These are phyloP conservation scores for Oreocharis arfaki DNA, from an alignment of 2,113 vertebrate genomes.

Conservation along the genomic window DNA sequence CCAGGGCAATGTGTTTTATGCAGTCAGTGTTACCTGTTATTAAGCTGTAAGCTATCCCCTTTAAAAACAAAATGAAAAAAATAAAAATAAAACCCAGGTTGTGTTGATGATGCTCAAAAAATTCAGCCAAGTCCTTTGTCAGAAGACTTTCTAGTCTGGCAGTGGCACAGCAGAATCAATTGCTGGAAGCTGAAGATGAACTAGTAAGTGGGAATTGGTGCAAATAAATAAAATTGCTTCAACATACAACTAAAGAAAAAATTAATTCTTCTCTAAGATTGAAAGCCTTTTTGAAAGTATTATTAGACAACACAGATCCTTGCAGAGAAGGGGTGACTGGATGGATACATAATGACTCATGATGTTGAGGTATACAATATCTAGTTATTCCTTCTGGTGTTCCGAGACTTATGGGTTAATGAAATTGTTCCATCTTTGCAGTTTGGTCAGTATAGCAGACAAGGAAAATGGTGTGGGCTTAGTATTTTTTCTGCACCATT, in stretches of 20 bases:
- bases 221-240: neutral
- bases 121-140: neutral
- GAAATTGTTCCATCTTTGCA: constrained; percentile 13
- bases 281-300: neutral
- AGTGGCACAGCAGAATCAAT: neutral
- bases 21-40: neutral
- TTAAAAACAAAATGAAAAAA: neutral
- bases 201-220: neutral
- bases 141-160: neutral
- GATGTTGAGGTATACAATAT: neutral
- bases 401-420: neutral
- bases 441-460: constrained; percentile 4
- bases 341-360: neutral
- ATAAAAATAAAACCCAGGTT: neutral
- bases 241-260: neutral
- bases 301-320: neutral
- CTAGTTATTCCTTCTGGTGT: neutral
- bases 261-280: neutral
- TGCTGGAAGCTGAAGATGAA: neutral
- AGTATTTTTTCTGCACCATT: constrained; percentile 43
- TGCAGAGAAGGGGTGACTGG: neutral
- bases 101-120: neutral
- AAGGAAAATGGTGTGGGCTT: constrained; percentile 37
- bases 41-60: neutral
- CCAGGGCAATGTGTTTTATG: neutral